A percentile compares a stretch with the other conserved stretches of the same genome.
These are phyloP conservation scores for Heliconius erato DNA, from an alignment of 2,888 invertebrate species.

Conservation along the genomic window DNA sequence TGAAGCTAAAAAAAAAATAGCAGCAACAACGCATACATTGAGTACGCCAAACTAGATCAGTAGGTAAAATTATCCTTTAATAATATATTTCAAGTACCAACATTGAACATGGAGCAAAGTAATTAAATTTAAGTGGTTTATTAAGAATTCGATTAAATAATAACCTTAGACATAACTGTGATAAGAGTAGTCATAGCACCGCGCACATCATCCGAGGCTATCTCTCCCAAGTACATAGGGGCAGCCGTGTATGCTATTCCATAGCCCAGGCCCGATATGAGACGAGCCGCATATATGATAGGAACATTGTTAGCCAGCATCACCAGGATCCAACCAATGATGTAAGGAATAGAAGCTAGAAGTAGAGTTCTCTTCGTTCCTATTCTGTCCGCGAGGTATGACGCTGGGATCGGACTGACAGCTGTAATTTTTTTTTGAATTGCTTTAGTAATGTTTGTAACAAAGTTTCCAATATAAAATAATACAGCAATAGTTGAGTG, in stretches of 20 bases:
- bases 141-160: not conserved
- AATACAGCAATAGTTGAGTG: too few relatives aligned
- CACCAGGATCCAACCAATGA: conserved; percentile 88
- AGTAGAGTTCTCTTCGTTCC: conserved; percentile 88
- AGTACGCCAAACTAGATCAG: not conserved
- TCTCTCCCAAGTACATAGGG: conserved; percentile 88
- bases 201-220: conserved; percentile 86
- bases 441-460: not conserved
- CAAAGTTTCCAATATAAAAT: too few relatives aligned
- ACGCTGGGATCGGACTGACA: conserved; percentile 87
- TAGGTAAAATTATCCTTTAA: not conserved
- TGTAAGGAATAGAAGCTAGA: conserved; percentile 86
- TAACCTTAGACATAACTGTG: conserved; percentile 84
- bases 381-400: conserved; percentile 87
- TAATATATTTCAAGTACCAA: not conserved
- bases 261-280: conserved; percentile 88
- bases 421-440: conserved; percentile 69
- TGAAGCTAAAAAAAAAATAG: too few relatives aligned
- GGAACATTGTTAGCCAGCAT: conserved; percentile 85
- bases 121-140: not conserved
- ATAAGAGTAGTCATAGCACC: conserved; percentile 87
- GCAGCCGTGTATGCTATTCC: conserved; percentile 87
- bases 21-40: not conserved
- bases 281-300: conserved; percentile 85
- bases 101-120: not conserved